phyloP scores from a whole-genome alignment of 2,797 vertebrate genomes.

The Trachops cirrhosus region DNA sequence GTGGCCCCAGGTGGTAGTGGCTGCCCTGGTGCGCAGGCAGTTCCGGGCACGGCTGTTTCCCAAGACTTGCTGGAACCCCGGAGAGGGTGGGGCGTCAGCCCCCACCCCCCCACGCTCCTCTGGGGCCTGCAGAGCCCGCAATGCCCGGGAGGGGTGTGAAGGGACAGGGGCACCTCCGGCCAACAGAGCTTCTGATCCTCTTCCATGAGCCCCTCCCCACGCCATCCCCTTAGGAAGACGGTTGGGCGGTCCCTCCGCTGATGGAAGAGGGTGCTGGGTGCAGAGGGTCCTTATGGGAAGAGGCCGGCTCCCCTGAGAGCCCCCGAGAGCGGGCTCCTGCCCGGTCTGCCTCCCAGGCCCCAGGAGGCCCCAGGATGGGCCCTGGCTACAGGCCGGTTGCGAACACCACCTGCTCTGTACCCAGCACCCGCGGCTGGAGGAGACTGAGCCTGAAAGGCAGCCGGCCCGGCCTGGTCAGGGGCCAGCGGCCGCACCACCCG shows the following conservation, averaged over 20 bases:
- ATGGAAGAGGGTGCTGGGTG: background rate
- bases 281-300: background rate
- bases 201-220: rapidly evolving
- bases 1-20: rapidly evolving
- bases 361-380: background rate
- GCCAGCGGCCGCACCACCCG: too few relatives aligned
- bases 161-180: background rate
- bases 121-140: background rate
- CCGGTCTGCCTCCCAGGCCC: background rate
- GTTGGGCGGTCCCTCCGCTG: too few relatives aligned
- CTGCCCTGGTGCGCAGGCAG: background rate
- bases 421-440: background rate
- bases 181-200: background rate
- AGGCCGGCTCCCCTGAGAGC: background rate
- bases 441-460: too few relatives aligned
- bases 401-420: background rate
- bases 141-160: background rate
- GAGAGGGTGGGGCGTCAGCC: background rate
- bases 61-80: too few relatives aligned
- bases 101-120: background rate
- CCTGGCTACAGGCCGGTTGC: background rate
- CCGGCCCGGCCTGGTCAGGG: background rate
- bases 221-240: background rate
- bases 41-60: background rate
- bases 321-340: background rate